Percentiles rank a stretch among this genome's conserved stretches.
phyloP scores from a whole-genome alignment of 2,888 invertebrate genomes.

The Caradrina clavipalpis region DNA sequence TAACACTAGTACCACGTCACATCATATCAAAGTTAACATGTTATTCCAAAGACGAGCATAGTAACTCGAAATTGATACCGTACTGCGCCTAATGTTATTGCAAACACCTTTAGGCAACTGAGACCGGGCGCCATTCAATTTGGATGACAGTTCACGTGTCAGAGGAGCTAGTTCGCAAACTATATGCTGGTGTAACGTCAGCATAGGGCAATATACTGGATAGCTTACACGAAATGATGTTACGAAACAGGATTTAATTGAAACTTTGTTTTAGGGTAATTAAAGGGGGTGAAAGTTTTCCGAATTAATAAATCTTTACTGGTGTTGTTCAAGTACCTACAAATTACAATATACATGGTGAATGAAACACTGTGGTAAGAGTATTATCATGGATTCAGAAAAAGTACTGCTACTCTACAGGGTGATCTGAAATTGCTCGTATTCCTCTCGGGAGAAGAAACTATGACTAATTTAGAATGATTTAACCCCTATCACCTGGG shows the following conservation, averaged over 20 bases:
- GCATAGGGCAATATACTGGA: background rate
- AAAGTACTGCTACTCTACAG: too few relatives aligned
- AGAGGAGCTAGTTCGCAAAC: constrained; percentile 10
- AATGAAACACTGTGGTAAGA: too few relatives aligned
- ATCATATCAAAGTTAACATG: constrained; percentile 16
- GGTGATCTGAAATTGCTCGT: too few relatives aligned
- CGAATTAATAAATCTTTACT: background rate
- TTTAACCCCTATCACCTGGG: too few relatives aligned
- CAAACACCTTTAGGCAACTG: constrained; percentile 35
- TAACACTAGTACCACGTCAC: constrained; percentile 1
- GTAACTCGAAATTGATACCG: constrained; percentile 20
- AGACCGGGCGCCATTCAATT: constrained; percentile 24
- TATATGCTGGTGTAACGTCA: background rate
- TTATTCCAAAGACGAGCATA: background rate
- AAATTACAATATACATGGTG: too few relatives aligned
- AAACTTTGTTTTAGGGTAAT: constrained; percentile 3
- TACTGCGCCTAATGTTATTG: constrained; percentile 35
- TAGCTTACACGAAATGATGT: constrained; percentile 4
- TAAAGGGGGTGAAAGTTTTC: background rate
- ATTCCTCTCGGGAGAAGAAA: too few relatives aligned
- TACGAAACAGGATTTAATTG: background rate
- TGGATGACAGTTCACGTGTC: constrained; percentile 27
- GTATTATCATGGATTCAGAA: too few relatives aligned
- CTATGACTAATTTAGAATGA: too few relatives aligned
- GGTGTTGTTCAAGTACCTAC: too few relatives aligned